A percentile compares a stretch with the other conserved stretches of the same genome.
Evolutionary conservation across 2,113 vertebrate genomes (phyloP).

Genomic region (Camelus bactrianus): DNA sequence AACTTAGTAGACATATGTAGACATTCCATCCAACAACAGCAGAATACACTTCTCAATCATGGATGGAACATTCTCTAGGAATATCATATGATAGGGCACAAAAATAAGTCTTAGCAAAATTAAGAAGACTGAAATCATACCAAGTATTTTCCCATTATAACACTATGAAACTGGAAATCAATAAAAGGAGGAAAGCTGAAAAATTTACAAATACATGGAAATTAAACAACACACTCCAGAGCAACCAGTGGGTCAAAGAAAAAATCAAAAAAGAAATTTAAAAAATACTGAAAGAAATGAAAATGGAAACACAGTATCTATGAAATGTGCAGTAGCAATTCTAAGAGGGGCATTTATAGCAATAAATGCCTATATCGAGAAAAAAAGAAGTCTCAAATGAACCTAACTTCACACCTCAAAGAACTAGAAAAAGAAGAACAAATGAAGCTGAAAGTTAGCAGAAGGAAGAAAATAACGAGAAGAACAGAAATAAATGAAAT

Average conservation of each 20-base stretch:
- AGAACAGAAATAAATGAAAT: not conserved
- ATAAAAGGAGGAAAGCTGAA: not conserved
- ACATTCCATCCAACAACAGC: not conserved
- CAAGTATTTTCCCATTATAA: not conserved
- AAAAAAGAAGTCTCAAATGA: not conserved
- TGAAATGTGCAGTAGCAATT: not conserved
- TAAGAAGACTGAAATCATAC: not conserved
- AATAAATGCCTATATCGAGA: not conserved
- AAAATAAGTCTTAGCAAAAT: constrained; percentile 1
- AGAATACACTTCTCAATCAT: not conserved
- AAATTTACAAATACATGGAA: not conserved
- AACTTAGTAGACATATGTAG: not conserved
- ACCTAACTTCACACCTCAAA: no score
- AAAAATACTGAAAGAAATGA: not conserved
- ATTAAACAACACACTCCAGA: not conserved
- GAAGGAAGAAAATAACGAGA: not conserved
- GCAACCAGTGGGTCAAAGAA: not conserved
- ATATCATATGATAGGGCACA: not conserved
- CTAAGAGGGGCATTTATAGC: not conserved
- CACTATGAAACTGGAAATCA: not conserved
- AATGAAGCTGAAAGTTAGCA: not conserved
- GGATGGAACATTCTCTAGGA: not conserved
- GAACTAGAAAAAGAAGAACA: not conserved
- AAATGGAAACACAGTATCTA: not conserved
- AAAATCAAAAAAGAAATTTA: not conserved